Evolutionary conservation across 2,113 vertebrate species (phyloP), one percentile per base, ranked within the genome.

Genomic region (rabbit (Oryctolagus cuniculus)): DNA sequence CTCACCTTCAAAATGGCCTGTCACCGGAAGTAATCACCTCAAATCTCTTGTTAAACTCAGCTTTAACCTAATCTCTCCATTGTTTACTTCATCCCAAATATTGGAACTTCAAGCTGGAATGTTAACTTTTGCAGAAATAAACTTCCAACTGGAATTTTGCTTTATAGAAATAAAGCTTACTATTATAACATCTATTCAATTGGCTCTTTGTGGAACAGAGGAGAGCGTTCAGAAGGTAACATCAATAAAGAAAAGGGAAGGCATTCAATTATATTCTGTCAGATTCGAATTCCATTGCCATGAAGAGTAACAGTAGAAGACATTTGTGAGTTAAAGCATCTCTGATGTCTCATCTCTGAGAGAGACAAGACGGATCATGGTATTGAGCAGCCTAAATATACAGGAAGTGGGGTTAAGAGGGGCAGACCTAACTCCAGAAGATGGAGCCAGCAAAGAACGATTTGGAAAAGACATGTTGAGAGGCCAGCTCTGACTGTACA

Each of bases 21-120:
- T 22, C 88, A 3, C 79, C 87, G 3, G 80, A 96, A 90, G 77
- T 27, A 70, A 94, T 90, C 27, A 51, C n/a, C 72, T 90, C 27
- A 24, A 5, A n/a, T 70, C 70, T 55, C 19, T 74, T 87, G 69
- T 36, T 55, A 8, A 85, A 73, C 21, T 70, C 72, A 19, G 1
- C 63, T 92, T 92, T 38, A 55, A 36, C 8, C 15, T 55, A 77
- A 17, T 24, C 55, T 31, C 25, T 9, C 72, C 93, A 21, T 8
- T 31, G 44, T 27, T 80, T 29, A 90, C 36, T 72, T 78, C 79
- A 82, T 72, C n/a, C 73, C 64, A 91, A 78, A 74, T 34, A 77
- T 5, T 29, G 9, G 81, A 73, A 93, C 88, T 93, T 70, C 31
- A 81, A 44, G 36, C 29, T 82, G 55, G 64, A 96, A 51, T 22